Evolutionary conservation across 2,888 invertebrate species (phyloP), one percentile per base, ranked within the genome.

Genomic region (Lasioglossum oenotherae): DNA sequence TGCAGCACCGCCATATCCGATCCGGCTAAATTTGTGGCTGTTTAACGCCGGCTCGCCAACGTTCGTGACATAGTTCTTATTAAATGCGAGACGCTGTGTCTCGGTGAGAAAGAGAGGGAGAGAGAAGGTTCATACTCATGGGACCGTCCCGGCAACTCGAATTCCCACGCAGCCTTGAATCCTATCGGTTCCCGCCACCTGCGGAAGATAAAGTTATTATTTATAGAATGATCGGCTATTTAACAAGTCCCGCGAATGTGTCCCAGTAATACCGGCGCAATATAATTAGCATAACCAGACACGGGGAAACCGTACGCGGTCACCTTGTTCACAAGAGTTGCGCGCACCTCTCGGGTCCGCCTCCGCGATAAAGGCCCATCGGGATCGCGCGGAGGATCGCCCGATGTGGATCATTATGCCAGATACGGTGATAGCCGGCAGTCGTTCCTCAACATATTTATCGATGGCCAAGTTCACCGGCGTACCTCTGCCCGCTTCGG

Each of bases 281-380:
- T 92, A 89, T 91, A 91, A 92, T 93, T 92, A 93, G 89, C 93
- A 93, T 93, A 93, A 93, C 91, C 92, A 90, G 92, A 92, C 82
- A 64, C 78, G 64, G 67, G 74, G 75, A 69, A 73, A 76, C 57
- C n/a, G 64, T 73, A 19, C 44, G 64, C 46, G 23, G 57, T 19
- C 69, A 64, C 31, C 41, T 14, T 79, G 86, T 73, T 88, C 74
- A 10, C 14, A 49, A 53, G 73, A 49, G 38, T 6, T 44, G 41
- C 71, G 60, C 5, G 60, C 14, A 14, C 60, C 60, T n/a, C 14
- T 60, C 12, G 60, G 64, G 44, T 74, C 44, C 87, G 53, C 82
- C 81, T 78, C 49, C 79, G 69, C 78, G 80, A 72, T 71, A 75
- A 78, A 74, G 71, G 41, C 4, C 67, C 78, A 27, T 31, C 73